These are phyloP conservation scores for Spizella passerina DNA, from an alignment of 2,797 vertebrate genomes.

Conservation along the genomic window DNA sequence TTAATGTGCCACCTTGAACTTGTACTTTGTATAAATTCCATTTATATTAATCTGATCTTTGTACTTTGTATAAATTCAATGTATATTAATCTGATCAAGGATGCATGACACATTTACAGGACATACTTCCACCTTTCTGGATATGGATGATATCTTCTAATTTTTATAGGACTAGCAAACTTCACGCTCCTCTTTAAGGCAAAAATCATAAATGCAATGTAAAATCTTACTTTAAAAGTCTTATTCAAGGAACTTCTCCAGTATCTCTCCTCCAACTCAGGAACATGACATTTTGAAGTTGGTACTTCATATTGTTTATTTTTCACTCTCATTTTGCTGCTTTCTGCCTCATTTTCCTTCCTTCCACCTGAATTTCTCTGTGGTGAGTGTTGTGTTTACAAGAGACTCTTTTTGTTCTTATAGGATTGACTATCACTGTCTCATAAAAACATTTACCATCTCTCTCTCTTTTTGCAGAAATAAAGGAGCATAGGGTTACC, in stretches of 20 bases:
- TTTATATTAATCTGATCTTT: background rate
- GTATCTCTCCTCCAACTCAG: background rate
- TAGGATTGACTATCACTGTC: background rate
- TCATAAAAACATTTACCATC: background rate
- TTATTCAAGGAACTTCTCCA: background rate
- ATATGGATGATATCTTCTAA: fast-evolving
- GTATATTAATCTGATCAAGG: background rate
- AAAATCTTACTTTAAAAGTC: background rate
- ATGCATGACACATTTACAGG: fast-evolving
- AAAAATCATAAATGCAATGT: background rate
- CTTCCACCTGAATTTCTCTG: background rate
- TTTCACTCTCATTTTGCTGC: background rate
- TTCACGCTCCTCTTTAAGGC: fast-evolving
- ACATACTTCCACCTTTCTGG: background rate
- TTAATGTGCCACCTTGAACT: background rate
- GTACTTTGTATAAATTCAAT: background rate
- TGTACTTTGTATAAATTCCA: background rate
- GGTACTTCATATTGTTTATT: background rate
- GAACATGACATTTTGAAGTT: background rate
- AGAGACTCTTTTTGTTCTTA: background rate
- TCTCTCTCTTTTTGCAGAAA: background rate
- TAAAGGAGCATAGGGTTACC: background rate
- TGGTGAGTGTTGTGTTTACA: background rate
- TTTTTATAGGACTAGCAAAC: background rate
- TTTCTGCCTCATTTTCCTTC: background rate